These are phyloP conservation scores for Ephialtes manifestator DNA, from an alignment of 2,888 invertebrate species.

Conservation along the genomic window DNA sequence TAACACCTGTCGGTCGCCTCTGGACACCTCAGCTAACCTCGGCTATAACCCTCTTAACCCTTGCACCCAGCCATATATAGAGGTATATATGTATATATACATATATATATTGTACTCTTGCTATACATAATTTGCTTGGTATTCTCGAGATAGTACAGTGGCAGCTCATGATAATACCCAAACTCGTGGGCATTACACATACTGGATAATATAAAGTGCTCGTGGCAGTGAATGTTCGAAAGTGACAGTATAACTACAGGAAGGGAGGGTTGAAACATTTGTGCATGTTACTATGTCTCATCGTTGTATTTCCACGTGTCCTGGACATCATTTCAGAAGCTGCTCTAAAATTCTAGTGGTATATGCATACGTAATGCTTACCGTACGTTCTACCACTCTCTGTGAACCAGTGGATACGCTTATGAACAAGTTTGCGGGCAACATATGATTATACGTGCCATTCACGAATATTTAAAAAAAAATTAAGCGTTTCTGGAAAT, in stretches of 20 bases:
- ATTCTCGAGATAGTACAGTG: background rate
- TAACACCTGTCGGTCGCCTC: constrained; percentile 27
- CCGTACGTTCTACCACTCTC: background rate
- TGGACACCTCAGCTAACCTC: constrained; percentile 24
- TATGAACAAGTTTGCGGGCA: background rate
- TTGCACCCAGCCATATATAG: constrained; percentile 21
- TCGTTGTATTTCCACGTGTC: constrained; percentile 17
- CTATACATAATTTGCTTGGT: constrained; percentile 40
- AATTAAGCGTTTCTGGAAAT: too few relatives aligned
- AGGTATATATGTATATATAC: too few relatives aligned
- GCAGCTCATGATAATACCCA: constrained; percentile 20
- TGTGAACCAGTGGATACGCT: too few relatives aligned
- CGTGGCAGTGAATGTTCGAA: constrained; percentile 10
- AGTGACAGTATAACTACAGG: constrained; percentile 30
- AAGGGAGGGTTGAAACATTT: constrained; percentile 11
- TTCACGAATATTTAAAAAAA: too few relatives aligned
- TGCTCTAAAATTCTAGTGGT: constrained; percentile 56
- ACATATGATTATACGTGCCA: background rate
- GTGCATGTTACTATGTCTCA: constrained; percentile 33
- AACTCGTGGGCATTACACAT: constrained; percentile 11
- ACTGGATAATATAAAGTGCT: constrained; percentile 38
- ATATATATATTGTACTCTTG: too few relatives aligned
- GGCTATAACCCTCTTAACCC: constrained; percentile 50
- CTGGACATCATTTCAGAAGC: constrained; percentile 34
- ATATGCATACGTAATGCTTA: constrained; percentile 48